Evolutionary conservation across 1,140 invertebrate genomes (phyloP).

Genomic region (Schlechtendalia chinensis): DNA sequence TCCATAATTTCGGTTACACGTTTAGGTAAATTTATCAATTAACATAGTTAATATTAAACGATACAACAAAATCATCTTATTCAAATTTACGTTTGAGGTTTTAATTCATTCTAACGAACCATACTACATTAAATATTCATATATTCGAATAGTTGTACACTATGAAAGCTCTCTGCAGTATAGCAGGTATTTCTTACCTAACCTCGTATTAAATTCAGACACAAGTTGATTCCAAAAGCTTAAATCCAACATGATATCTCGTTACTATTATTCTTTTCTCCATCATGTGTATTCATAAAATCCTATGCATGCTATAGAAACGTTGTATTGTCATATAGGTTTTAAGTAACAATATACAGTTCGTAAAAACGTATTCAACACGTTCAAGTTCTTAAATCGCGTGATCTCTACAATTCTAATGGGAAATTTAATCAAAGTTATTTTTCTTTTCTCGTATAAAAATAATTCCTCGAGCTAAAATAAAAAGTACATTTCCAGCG

Average conservation of each 20-base stretch:
- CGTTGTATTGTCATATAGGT: not conserved
- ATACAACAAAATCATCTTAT: constrained; percentile 14
- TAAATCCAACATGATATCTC: not conserved
- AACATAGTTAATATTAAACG: not conserved
- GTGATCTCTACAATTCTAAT: not conserved
- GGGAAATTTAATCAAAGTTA: not conserved
- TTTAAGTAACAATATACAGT: not conserved
- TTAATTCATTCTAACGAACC: constrained; percentile 10
- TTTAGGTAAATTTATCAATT: constrained; percentile 1
- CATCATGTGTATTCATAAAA: not conserved
- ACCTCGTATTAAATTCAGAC: not conserved
- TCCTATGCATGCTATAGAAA: not conserved
- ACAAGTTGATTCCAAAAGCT: not conserved
- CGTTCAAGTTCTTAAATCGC: not conserved
- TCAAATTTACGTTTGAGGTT: not conserved
- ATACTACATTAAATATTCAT: not conserved
- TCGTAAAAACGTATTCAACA: not conserved
- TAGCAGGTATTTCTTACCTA: not conserved
- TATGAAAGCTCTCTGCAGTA: not conserved
- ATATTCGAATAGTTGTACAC: not conserved
- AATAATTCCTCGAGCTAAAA: no score
- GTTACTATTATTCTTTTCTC: not conserved
- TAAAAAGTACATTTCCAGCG: no score
- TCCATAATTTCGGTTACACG: not conserved
- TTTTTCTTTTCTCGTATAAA: no score